Evolutionary conservation across 2,888 invertebrate genomes (phyloP), one percentile per base, ranked within the genome.

Genomic region (Autographa gamma): DNA sequence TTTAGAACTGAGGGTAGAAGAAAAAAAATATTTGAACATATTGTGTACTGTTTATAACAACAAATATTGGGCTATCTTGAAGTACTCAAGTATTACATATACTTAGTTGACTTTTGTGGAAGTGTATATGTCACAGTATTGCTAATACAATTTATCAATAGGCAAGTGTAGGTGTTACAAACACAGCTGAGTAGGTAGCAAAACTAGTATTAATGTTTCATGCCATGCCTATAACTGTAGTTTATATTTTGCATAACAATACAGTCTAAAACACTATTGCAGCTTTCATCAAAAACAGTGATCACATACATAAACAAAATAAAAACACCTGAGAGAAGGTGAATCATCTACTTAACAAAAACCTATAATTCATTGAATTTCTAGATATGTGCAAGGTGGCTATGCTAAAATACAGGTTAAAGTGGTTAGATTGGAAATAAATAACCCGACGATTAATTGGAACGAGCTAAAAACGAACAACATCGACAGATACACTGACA

Each of bases 371-470:
- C 18, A 41, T 16, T n/a, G 4, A 48, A 63, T 34, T 48, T 31
- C 60, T 52, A 48, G 16, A 48, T 48, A 48, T 61, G 56, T 67
- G 56, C 70, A 74, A 74, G 74, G 63, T 70, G 63, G 66, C 60
- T 74, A 60, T 71, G 65, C 70, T 65, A 77, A 71, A 74, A 74
- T 82, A 75, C 73, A 66, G 60, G 78, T 73, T 71, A 68, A 69
- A 83, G 85, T 84, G 78, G 85, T 85, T 73, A 81, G 62, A 86
- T 87, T 82, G 79, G 86, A 84, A 80, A 80, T 81, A 66, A 73
- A 77, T 79, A 67, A 73, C 71, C 76, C 60, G 6, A 71, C 73
- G 38, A 78, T 64, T 81, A 79, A 79, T 81, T 83, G 74, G 75
- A 69, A 78, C 81, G 73, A 74, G 74, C 76, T 69, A 80, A 79